Conservation (phyloP, 1,140 invertebrate genomes). For the Mamestra configurata region DNA sequence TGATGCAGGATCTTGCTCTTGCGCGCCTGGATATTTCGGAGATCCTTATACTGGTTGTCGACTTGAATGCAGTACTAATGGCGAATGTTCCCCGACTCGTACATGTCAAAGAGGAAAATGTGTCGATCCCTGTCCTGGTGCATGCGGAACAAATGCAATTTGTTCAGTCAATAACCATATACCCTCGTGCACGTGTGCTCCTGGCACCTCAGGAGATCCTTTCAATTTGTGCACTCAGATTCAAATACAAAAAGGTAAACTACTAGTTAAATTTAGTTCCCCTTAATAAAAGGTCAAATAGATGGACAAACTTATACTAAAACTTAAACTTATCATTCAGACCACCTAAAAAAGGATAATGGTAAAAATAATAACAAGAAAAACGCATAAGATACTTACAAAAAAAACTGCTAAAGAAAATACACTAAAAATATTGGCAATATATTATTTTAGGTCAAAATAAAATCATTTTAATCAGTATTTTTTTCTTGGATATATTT, state of each 20-base stretch:
- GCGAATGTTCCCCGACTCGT: constrained; percentile 90
- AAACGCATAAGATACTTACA: too few relatives aligned
- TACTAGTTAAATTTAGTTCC: background rate
- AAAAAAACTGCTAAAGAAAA: too few relatives aligned
- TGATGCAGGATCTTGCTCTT: constrained; percentile 89
- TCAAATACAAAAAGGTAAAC: constrained; percentile 83
- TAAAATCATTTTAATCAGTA: too few relatives aligned
- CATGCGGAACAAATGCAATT: constrained; percentile 91
- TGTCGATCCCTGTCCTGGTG: constrained; percentile 92
- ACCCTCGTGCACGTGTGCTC: constrained; percentile 91
- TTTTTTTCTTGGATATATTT: too few relatives aligned
- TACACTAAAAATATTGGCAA: too few relatives aligned
- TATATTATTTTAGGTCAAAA: too few relatives aligned
- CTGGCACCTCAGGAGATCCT: constrained; percentile 91
- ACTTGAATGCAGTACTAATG: constrained; percentile 90
- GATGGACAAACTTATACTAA: too few relatives aligned
- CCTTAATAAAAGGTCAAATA: background rate
- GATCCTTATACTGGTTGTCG: constrained; percentile 91
- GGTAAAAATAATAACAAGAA: too few relatives aligned
- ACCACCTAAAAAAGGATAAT: too few relatives aligned
- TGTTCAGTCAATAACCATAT: constrained; percentile 92
- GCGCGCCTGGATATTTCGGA: constrained; percentile 89
- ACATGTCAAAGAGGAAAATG: constrained; percentile 93
- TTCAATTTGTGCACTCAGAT: constrained; percentile 90
- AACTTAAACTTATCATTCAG: too few relatives aligned